Conservation (phyloP, 2,888 invertebrate species). For the Melieria omissa region DNA sequence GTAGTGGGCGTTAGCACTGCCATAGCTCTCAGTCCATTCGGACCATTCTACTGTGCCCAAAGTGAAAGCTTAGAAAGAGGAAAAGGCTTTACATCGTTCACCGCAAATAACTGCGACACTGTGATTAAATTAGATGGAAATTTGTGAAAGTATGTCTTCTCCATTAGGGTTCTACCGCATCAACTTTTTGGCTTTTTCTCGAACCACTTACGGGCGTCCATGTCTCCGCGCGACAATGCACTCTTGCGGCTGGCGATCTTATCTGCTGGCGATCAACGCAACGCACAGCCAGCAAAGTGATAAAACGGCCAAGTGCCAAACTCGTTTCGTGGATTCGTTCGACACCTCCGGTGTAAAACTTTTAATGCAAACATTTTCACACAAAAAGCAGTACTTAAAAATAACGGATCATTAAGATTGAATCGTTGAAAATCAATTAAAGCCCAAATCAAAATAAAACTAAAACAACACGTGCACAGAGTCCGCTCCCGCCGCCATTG, state of each 20-base stretch:
- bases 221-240: too few species aligned
- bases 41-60: too few species aligned
- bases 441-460: conserved; percentile 13
- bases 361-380: conserved; percentile 1
- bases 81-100: too few species aligned
- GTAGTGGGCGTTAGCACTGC: too few species aligned
- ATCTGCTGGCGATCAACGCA: background rate
- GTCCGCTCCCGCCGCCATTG: too few species aligned
- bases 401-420: conserved; percentile 6
- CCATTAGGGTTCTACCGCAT: background rate
- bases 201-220: too few species aligned
- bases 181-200: background rate
- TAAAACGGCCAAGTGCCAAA: background rate
- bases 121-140: too few species aligned
- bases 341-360: background rate
- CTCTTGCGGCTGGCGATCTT: background rate
- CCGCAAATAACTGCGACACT: too few species aligned
- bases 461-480: too few species aligned
- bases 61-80: too few species aligned
- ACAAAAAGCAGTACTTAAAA: conserved; percentile 1
- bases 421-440: conserved; percentile 10
- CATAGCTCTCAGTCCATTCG: too few species aligned
- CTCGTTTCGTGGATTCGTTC: background rate
- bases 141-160: too few species aligned
- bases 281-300: background rate